Percentiles rank a stretch among this genome's conserved stretches.
These are phyloP conservation scores for Mylabris sibirica DNA, from an alignment of 2,888 invertebrate species.

Conservation along the genomic window DNA sequence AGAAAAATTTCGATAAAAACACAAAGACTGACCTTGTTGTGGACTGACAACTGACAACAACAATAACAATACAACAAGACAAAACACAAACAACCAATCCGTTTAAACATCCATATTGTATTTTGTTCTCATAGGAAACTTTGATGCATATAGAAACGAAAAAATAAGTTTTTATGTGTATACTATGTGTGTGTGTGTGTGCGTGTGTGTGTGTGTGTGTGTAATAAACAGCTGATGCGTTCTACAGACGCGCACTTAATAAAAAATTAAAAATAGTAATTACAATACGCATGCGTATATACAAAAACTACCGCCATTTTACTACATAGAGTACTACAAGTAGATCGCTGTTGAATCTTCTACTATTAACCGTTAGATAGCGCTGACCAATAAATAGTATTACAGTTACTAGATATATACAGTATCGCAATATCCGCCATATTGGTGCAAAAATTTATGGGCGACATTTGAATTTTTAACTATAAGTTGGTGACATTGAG, in stretches of 20 bases:
- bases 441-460: no score
- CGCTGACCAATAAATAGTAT: background rate
- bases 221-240: constrained; percentile 49
- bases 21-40: constrained; percentile 74
- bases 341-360: background rate
- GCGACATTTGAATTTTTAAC: no score
- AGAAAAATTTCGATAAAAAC: constrained; percentile 47
- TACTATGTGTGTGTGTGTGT: background rate
- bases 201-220: background rate
- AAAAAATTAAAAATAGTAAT: background rate
- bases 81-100: constrained; percentile 40
- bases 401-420: no score
- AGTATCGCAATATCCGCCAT: no score
- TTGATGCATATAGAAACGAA: no score
- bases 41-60: constrained; percentile 40
- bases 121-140: background rate
- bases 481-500: no score
- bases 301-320: background rate
- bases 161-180: background rate
- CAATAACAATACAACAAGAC: no score
- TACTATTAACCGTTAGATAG: background rate
- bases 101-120: constrained; percentile 47
- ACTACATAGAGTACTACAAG: background rate
- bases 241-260: constrained; percentile 15
- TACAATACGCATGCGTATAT: background rate